phyloP scores from a whole-genome alignment of 2,888 invertebrate genomes.

The Neuroscelio doddi region DNA sequence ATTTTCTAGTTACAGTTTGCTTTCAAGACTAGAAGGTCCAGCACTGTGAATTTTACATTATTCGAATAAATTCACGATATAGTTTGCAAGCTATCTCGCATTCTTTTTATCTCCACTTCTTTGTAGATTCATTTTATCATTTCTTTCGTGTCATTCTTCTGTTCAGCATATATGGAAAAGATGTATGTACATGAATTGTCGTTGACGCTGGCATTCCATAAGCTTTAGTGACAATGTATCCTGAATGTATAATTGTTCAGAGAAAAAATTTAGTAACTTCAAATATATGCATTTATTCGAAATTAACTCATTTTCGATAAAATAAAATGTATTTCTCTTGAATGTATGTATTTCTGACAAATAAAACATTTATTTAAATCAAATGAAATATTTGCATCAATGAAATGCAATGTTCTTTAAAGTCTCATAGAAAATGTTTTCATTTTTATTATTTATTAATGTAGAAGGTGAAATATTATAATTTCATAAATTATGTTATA shows the following conservation, averaged over 20 bases:
- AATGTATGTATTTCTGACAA: too few relatives aligned
- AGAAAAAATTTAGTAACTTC: too few relatives aligned
- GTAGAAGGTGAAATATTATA: too few relatives aligned
- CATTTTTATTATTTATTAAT: too few relatives aligned
- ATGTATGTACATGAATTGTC: conserved; percentile 62
- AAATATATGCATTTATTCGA: too few relatives aligned
- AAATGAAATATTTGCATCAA: too few relatives aligned
- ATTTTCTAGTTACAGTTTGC: conserved; percentile 12
- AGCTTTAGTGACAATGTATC: conserved; percentile 59
- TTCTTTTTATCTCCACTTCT: conserved; percentile 43
- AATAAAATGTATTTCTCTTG: too few relatives aligned
- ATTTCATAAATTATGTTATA: too few relatives aligned
- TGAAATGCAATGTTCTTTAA: too few relatives aligned
- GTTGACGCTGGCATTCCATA: conserved; percentile 59
- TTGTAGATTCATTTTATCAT: conserved; percentile 42
- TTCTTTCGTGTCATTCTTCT: conserved; percentile 48
- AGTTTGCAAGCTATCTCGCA: conserved; percentile 44
- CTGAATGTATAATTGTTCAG: conserved; percentile 63
- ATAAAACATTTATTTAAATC: too few relatives aligned
- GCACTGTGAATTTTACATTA: conserved; percentile 40
- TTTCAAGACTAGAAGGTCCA: conserved; percentile 35
- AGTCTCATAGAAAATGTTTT: too few relatives aligned
- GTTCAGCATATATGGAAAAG: conserved; percentile 42
- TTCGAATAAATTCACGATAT: conserved; percentile 48
- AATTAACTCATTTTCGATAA: too few relatives aligned